Evolutionary conservation across 2,888 invertebrate genomes (phyloP), one percentile per base, ranked within the genome.

Genomic region (Automeris io): DNA sequence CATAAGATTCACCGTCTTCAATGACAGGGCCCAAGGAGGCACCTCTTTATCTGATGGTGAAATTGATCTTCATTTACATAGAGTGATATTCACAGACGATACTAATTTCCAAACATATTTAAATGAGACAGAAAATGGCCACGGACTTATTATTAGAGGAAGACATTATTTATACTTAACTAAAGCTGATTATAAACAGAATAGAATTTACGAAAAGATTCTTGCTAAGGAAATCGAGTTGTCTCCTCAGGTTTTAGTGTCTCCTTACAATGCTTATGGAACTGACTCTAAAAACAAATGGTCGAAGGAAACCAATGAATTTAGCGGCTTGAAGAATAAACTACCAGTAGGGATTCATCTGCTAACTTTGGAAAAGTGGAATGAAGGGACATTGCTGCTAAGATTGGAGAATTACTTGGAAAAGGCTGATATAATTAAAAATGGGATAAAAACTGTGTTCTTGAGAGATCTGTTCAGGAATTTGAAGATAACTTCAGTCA

Each of bases 11-110:
- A 88, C 90, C 0, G 75, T 93, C 0, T 73, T 96, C 12, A 92
- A 89, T 3, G 96, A 96, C 68, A 81, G 96, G 42, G 88, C 95
- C 0, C 93, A 96, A 76, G 96, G 95, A 0, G 96, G 95, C 0
- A 86, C 90, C 0, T 95, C 94, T 29, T 61, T 95, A 8, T 56
- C 73, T 0, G 90, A 93, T 47, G 96, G 96, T 0, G 78, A 90
- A 46, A 58, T 95, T 1, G 95, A 96, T 64, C 52, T 95, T 0
- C 93, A 95, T 93, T 74, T 96, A 0, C 97, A 98, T 57, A 88
- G 99, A 41, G 86, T 95, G 33, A 81, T 95, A 9, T 65, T 95
- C 0, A 89, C 89, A 8, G 97, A 98, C 54, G 98, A 98, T 69
- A 91, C 90, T 0, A 60, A 57, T 0, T 25, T 57, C 0, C 33